phyloP scores from a whole-genome alignment of 35 echinoderm and acorn worm species.

The Ptychodera flava region DNA sequence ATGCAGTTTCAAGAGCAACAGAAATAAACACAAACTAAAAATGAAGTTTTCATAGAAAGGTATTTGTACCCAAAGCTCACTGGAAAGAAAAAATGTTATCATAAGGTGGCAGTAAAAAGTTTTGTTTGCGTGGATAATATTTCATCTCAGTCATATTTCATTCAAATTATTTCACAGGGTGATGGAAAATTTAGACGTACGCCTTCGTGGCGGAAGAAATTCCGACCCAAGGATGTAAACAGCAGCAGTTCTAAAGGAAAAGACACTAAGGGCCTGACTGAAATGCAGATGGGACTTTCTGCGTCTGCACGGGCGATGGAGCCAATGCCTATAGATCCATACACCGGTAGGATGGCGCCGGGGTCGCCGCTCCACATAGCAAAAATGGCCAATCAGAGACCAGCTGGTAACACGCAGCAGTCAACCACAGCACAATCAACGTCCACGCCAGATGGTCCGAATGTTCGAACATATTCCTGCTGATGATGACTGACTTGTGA shows the following conservation, averaged over 20 bases:
- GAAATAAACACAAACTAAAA: no score
- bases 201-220: slow-evolving; percentile 92
- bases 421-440: slow-evolving; percentile 23
- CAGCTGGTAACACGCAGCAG: neutral
- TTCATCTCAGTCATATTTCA: no score
- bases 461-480: slow-evolving; percentile 88
- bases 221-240: slow-evolving; percentile 80
- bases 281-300: slow-evolving; percentile 15
- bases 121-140: no score
- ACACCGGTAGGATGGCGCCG: slow-evolving; percentile 42
- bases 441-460: slow-evolving; percentile 30
- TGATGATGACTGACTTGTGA: no score
- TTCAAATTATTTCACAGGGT: slow-evolving; percentile 59
- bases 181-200: slow-evolving; percentile 84
- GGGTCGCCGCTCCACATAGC: slow-evolving; percentile 45
- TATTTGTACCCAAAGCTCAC: no score
- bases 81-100: no score
- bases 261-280: slow-evolving; percentile 42
- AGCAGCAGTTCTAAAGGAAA: slow-evolving; percentile 64
- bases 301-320: slow-evolving; percentile 3
- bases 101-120: no score
- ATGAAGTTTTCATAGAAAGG: no score
- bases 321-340: slow-evolving; percentile 28
- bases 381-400: slow-evolving; percentile 22
- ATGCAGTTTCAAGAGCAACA: no score